Percentiles rank a stretch among this genome's conserved stretches.
These are phyloP conservation scores for Oasisia sp. DNA, from an alignment of 2,888 invertebrate species.

Conservation along the genomic window DNA sequence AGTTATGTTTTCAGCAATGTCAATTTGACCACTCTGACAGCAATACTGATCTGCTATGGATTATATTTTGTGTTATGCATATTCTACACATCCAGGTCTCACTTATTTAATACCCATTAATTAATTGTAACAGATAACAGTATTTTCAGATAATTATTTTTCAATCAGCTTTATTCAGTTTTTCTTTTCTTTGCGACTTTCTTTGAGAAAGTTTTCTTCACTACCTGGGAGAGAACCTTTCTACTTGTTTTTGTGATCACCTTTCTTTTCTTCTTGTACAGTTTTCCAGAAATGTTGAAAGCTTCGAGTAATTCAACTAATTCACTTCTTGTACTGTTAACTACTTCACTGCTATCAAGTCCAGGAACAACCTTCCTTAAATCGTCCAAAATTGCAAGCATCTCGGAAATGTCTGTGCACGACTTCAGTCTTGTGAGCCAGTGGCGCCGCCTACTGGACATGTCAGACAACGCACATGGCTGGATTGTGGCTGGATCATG, in stretches of 20 bases:
- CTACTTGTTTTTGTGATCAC: background rate
- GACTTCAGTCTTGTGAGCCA: background rate
- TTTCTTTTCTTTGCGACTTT: background rate
- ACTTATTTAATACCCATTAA: background rate
- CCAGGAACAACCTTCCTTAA: background rate
- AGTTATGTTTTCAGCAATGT: too few species aligned
- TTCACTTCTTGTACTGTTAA: background rate
- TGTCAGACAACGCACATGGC: background rate
- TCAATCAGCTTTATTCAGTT: background rate
- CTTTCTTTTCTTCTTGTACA: background rate
- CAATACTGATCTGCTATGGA: too few species aligned
- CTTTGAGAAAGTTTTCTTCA: background rate
- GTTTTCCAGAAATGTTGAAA: background rate
- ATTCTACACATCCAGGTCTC: background rate
- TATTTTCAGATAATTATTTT: background rate
- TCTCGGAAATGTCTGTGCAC: background rate
- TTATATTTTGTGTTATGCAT: too few species aligned
- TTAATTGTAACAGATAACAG: background rate
- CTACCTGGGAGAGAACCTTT: background rate
- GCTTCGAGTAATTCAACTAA: conserved; percentile 8
- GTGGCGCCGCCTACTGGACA: background rate
- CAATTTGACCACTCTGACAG: too few species aligned
- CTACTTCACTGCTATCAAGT: background rate
- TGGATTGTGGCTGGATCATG: background rate
- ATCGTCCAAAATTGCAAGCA: background rate